Evolutionary conservation across 2,888 invertebrate genomes (phyloP), one percentile per base, ranked within the genome.

Genomic region (Pemphredon lugubris): DNA sequence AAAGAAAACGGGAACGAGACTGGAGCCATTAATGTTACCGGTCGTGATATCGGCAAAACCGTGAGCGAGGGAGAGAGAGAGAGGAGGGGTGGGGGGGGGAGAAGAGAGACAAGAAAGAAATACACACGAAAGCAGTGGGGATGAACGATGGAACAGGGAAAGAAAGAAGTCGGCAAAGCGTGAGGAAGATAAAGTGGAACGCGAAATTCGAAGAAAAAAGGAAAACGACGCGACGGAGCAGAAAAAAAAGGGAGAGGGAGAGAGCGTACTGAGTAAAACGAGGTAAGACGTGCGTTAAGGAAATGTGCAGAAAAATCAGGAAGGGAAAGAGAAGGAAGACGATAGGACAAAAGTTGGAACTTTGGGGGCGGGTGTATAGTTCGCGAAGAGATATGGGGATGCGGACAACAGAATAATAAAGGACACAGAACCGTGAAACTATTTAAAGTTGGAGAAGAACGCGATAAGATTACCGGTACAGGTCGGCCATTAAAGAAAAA

Each of bases 101-200:
- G n/a, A n/a, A 20, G 20, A 18, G 5, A 13, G 9, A n/a, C n/a
- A n/a, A n/a, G n/a, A 18, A 54, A 34, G 13, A 40, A 67, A 14
- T 26, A 14, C 13, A 18, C 16, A 5, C 9, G 3, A 5, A 18
- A 16, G 4, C 16, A n/a, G 14, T 18, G 32, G 13, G 13, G 40
- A 30, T n/a, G 13, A 55, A 55, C 54, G 32, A 39, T 16, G 14
- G 34, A 37, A 53, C 2, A 6, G 32, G 16, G 30, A 13, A 51
- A 44, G 54, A 70, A 60, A 32, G 30, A 34, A 23, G 45, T 32
- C 37, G 55, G 23, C 3, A 45, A 30, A 37, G 23, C 39, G 42
- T 16, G 54, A 34, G 53, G 34, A 53, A 66, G 58, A 58, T 69
- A 54, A 51, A 70, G 39, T 45, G 11, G 21, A 20, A 16, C n/a